Conservation (phyloP, 2,113 vertebrate species). For the Chrysemys picta region DNA sequence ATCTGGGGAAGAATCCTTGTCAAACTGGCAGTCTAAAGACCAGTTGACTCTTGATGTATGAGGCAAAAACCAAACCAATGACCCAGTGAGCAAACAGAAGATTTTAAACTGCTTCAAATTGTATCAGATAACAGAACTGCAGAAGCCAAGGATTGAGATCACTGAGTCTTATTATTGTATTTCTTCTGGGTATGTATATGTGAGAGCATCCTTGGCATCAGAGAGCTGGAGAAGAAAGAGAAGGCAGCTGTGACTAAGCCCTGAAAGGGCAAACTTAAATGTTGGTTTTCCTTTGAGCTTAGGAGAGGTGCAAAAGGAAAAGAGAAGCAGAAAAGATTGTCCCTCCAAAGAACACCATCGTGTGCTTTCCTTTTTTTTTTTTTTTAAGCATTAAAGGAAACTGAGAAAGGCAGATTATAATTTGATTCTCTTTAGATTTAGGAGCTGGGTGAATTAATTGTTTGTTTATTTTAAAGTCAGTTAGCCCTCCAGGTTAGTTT, state of each 20-base stretch:
- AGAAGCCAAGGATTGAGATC: not conserved
- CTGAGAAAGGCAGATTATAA: not conserved
- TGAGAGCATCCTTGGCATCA: not conserved
- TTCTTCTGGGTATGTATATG: not conserved
- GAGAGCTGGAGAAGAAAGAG: not conserved
- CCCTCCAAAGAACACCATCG: not conserved
- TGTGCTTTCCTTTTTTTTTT: accelerated
- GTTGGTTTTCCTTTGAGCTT: not conserved
- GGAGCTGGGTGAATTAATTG: not conserved
- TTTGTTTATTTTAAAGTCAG: not conserved
- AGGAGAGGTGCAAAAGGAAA: not conserved
- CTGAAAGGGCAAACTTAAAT: not conserved
- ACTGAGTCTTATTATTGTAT: not conserved
- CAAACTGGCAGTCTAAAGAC: not conserved
- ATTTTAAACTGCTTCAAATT: not conserved
- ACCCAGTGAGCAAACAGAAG: not conserved
- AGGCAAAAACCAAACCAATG: not conserved
- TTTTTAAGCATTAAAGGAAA: not conserved
- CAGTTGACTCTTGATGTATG: not conserved
- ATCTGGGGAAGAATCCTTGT: not conserved
- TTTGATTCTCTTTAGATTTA: not conserved
- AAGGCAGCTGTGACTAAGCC: not conserved
- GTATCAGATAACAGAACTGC: accelerated
- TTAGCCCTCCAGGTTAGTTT: not conserved
- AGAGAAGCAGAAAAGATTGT: not conserved